phyloP scores from a whole-genome alignment of 2,797 vertebrate genomes.

The Phataginus tetradactyla region DNA sequence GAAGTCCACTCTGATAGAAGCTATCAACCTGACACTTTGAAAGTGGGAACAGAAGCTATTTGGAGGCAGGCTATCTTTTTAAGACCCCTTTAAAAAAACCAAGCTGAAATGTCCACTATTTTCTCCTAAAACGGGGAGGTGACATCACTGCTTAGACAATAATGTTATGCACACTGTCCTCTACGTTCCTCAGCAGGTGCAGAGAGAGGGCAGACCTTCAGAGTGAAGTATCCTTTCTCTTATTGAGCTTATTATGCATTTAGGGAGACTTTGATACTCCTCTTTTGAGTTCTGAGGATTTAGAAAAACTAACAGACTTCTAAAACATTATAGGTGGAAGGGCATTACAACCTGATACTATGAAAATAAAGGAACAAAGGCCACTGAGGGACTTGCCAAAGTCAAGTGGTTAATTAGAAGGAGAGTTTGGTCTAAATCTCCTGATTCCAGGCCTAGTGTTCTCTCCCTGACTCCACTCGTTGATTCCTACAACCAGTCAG shows the following conservation, averaged over 20 bases:
- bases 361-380: background rate
- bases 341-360: background rate
- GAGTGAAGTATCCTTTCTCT: background rate
- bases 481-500: background rate
- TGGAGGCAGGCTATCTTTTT: background rate
- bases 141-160: background rate
- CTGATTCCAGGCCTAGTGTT: background rate
- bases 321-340: slow-evolving; percentile 26
- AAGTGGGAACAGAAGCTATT: background rate
- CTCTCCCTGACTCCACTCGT: background rate
- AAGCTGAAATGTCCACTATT: background rate
- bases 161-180: background rate
- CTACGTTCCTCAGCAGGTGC: background rate
- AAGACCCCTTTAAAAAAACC: background rate
- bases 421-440: background rate
- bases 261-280: background rate
- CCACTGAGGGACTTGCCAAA: background rate
- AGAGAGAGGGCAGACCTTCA: background rate
- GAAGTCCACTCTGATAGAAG: background rate
- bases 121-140: background rate
- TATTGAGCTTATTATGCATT: background rate
- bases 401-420: background rate
- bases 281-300: background rate
- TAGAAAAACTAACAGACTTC: slow-evolving; percentile 18
- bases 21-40: background rate